Base-by-base conservation (phyloP, 2,888 invertebrate genomes). In the Parnassius glacialis region DNA sequence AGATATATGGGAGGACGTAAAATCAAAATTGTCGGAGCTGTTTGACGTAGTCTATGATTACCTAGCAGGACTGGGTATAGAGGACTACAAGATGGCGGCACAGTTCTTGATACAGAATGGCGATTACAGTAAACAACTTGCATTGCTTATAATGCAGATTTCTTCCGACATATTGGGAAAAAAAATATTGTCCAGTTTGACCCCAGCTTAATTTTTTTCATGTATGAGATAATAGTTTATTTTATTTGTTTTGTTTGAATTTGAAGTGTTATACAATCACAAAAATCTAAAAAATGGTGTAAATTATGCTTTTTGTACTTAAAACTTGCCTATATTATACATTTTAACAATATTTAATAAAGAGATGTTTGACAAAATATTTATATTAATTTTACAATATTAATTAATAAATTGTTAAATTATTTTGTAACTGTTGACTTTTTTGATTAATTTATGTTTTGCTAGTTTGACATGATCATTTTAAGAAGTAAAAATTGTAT, bases 31-130 rank as follows among this genome's bases (percentile, higher is more conserved):
- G 0, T 69, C 75, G 0, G 89, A 87, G 9, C 53, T 91, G 9
- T 81, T 84, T 57, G 88, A 90, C 20, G 75, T 90, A 2, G 90
- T 89, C 0, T 91, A 89, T 59, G 90, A 91, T 65, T 90, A 85
- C 66, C 70, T 90, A 5, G 82, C 84, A 0, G 88, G 88, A 0
- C 66, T 91, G 65, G 89, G 87, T 0, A 58, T 91, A 13, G 76
- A 84, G 0, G 89, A 90, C 67, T 91, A 91, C 69, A 72, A 70
- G 57, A 75, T 71, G 5, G 88, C 84, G 0, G 84, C 81, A 20
- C 72, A 65, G 42, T 83, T 84, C 54, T 69, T 90, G 3, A 72
- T 80, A 2, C 65, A 74, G 3, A 67, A 81, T 59, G 74, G 71
- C 2, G 70, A 72, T 0, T 67, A 68, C 43, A 76, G 74, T 34